Evolutionary conservation across 2,113 vertebrate species (phyloP), one percentile per base, ranked within the genome.

Genomic region (Agapornis roseicollis): DNA sequence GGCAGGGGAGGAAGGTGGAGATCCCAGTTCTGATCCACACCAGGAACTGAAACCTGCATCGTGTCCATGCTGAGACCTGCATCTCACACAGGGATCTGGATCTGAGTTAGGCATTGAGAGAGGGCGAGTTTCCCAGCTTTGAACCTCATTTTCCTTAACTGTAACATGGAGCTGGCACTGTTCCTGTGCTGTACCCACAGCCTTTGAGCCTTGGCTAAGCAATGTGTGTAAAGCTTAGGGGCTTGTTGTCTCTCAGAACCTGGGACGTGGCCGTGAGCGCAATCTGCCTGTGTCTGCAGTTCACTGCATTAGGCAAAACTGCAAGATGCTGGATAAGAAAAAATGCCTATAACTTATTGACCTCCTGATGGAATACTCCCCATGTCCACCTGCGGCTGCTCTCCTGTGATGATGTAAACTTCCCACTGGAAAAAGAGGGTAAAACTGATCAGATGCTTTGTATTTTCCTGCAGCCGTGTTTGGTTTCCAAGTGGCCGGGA

Each of bases 391-490:
- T 96, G 94, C 79, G 84, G 78, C 70, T 77, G 19, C 33, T 41
- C 91, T 72, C 61, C 44, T 69, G 31, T 70, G 71, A 35, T 37
- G 77, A 47, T 69, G 47, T 90, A 60, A 80, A 69, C 69, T 93
- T 94, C 80, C 93, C 61, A 1, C 78, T 95, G 93, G 94, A 94
- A 93, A 94, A 95, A 85, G 78, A 85, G 50, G 37, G 91, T 83
- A 89, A 76, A 94, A 50, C 56, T 65, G 91, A 94, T 91, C n/a
- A 90, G 89, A 84, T 86, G 80, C 76, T 56, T 84, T 90, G 70
- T 65, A 68, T 78, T 95, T 86, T 73, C 80, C 90, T 91, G 78
- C 92, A 80, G 53, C 90, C 96, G 86, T 23, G 86, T 89, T 87
- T 77, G 83, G 66, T 92, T 95, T 87, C 92, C 88, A 80, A 94